Evolutionary conservation across 2,888 invertebrate species (phyloP).

Genomic region (Argyra leucocephala): DNA sequence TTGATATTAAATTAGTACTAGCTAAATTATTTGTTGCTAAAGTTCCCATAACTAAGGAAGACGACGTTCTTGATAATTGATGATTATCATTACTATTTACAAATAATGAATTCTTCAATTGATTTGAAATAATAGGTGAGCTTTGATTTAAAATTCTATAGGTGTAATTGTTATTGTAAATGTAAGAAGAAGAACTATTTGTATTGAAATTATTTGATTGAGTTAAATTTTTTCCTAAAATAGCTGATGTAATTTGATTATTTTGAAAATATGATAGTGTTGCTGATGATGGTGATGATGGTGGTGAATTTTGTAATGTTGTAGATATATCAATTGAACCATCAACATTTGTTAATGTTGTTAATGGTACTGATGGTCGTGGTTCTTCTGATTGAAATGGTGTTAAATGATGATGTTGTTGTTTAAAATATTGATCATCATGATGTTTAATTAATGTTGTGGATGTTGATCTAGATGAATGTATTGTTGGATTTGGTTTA

Average conservation of each 20-base stretch:
- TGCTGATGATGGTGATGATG: background rate
- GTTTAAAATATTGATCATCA: constrained; percentile 6
- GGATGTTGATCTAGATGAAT: constrained; percentile 19
- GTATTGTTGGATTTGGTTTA: constrained; percentile 36
- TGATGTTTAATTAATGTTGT: constrained; percentile 19
- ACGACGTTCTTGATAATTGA: background rate
- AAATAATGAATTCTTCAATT: background rate
- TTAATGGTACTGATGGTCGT: constrained; percentile 14
- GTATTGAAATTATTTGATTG: background rate
- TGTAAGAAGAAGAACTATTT: background rate
- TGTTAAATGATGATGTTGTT: background rate
- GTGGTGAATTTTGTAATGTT: background rate
- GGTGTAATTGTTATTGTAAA: background rate
- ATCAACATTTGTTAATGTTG: constrained; percentile 8
- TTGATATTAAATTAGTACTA: constrained; percentile 13
- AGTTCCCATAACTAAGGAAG: constrained; percentile 4
- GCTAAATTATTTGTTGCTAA: background rate
- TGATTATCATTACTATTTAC: background rate
- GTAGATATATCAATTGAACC: background rate
- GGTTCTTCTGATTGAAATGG: constrained; percentile 12
- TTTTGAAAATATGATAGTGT: background rate
- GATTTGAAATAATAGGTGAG: background rate
- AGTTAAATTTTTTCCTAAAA: background rate
- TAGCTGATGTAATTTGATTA: background rate
- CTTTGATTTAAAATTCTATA: constrained; percentile 2